Evolutionary conservation across 23 tunicate species (phyloP), one percentile per base, ranked within the genome.

Genomic region (Clavelina lepadiformis): DNA sequence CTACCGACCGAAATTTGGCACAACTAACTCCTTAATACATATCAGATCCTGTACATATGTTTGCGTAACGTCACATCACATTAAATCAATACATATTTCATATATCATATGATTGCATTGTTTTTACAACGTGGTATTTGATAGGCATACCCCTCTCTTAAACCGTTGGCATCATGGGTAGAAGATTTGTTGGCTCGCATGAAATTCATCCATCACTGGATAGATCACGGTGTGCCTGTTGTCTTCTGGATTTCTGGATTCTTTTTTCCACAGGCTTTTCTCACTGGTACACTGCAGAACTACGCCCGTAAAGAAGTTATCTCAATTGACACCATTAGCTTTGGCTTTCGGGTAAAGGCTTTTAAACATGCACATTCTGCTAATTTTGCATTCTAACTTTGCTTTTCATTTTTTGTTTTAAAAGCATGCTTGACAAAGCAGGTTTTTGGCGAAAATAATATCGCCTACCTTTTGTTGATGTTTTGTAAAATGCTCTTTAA

Each of bases 211-310:
- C 85, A 94, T 28, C 78, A 69, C 50, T 94, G 99, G 99, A 86
- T 94, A 20, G 91, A 77, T 29, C 56, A 86, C 44, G 99, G 99
- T 13, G 84, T 82, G 20, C 99, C 99, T 22, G 69, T 79, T 44
- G 99, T 94, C 24, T 94, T 81, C 63, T 94, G 99, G 99, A 94
- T 94, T 22, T 94, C 99, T 5, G 99, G 99, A 30, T 94, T 94
- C 73, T 94, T 94, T 82, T 94, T 94, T 53, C 99, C 99, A 19
- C 99, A 94, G 83, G 99, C 99, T 36, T 94, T 94, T 63, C 78
- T 94, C 47, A 94, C 99, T 31, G 99, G 99, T 47, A 94, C 99
- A 3, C 67, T 94, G 51, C 99, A 94, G 91, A 94, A 94, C 61
- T 94, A 63, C 46, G 99, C 99, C 27, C 65, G 99, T 63, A 81